Base-by-base conservation (phyloP, 2,888 invertebrate genomes). In the Trimorus sp. region DNA sequence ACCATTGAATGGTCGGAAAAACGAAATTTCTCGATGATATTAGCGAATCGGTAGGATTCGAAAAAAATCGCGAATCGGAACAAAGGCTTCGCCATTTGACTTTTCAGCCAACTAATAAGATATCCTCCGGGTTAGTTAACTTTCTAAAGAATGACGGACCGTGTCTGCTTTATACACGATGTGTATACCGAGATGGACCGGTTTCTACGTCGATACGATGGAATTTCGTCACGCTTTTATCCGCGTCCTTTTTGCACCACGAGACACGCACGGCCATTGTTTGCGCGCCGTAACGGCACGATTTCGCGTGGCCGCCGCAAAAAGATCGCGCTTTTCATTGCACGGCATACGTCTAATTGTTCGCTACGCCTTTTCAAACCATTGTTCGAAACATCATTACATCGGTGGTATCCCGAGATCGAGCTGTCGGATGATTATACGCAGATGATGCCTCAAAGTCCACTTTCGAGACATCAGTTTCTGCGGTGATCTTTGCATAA, bases 121-220 rank as follows among this genome's bases (percentile, higher is more conserved):
- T 77, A 65, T 65, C 77, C 49, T 70, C 51, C 45, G 45, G 53
- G 63, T 77, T 71, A 38, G 78, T 78, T 66, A 59, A 78, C 78
- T 78, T 78, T 78, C 78, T 78, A 78, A 71, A 65, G 78, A 71
- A 70, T 70, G 70, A 71, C 54, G 63, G 53, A 63, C 62, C 60
- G 63, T 49, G 69, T 65, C 63, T 63, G 70, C 63, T 70, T 70
- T 45, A n/a, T n/a, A 59, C 59, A 54, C 38, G 42, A 58, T 45
- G 59, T 62, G 37, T 66, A 56, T 36, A 54, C 8, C 66, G 42
- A 59, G 79, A 79, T 79, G 69, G 79, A 75, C 79, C 79, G 79
- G 74, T 79, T 79, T 79, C 42, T 36, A 65, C 66, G 66, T 71
- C 69, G 69, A 75, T 79, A 62, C 63, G 45, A 42, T 42, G 26